phyloP scores from a whole-genome alignment of 2,888 invertebrate genomes.

The Heliconius erato region DNA sequence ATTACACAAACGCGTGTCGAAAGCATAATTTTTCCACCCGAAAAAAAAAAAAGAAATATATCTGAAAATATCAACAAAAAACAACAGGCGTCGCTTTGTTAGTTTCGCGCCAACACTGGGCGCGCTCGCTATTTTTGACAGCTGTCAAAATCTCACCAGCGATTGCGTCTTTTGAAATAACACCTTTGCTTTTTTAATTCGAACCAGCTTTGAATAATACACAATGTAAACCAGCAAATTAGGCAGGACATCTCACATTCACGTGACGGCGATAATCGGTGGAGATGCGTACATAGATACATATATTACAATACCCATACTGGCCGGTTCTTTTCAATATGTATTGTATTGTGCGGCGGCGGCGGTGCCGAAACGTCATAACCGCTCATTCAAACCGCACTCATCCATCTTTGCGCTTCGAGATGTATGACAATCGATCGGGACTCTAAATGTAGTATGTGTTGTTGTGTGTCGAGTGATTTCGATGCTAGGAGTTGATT shows the following conservation, averaged over 20 bases:
- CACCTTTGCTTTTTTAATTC: constrained; percentile 59
- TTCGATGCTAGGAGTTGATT: constrained; percentile 68
- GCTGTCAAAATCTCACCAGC: constrained; percentile 70
- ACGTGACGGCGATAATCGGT: constrained; percentile 76
- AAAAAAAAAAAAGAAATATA: constrained; percentile 58
- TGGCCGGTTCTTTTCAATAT: constrained; percentile 78
- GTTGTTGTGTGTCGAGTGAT: constrained; percentile 72
- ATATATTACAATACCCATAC: constrained; percentile 67
- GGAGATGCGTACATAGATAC: constrained; percentile 77
- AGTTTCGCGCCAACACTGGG: constrained; percentile 74
- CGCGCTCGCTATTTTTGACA: constrained; percentile 66
- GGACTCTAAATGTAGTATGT: constrained; percentile 76
- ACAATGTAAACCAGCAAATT: constrained; percentile 80
- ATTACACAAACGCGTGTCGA: constrained; percentile 82
- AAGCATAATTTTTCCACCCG: constrained; percentile 80
- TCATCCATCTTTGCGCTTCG: constrained; percentile 77
- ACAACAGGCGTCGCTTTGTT: constrained; percentile 68
- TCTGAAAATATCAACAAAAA: constrained; percentile 73
- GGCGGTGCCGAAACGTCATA: constrained; percentile 67
- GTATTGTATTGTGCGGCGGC: constrained; percentile 69
- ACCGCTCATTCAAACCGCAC: constrained; percentile 65
- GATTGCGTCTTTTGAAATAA: constrained; percentile 58
- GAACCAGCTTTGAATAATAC: constrained; percentile 71
- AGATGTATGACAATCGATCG: constrained; percentile 77
- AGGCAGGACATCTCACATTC: constrained; percentile 65